Percentiles rank a stretch among this genome's conserved stretches.
These are phyloP conservation scores for Florisuga fusca DNA, from an alignment of 2,797 vertebrate genomes.

Conservation along the genomic window DNA sequence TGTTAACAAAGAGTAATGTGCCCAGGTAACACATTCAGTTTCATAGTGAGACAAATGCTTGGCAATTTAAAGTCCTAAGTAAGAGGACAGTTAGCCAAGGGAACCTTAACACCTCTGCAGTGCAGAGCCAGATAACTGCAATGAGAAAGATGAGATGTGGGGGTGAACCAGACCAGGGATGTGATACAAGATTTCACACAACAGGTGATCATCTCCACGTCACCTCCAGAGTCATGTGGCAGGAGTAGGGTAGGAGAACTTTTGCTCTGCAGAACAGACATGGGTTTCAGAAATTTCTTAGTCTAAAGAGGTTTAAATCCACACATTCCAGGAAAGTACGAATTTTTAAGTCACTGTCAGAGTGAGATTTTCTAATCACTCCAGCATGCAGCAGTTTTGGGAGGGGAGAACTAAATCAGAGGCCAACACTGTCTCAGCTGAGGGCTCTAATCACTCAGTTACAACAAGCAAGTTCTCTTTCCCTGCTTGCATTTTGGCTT, in stretches of 20 bases:
- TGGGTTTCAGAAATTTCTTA: not conserved
- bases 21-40: not conserved
- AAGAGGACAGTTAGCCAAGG: not conserved
- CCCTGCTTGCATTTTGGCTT: slow-evolving; percentile 15
- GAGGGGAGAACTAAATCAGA: not conserved
- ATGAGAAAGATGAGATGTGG: not conserved
- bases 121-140: not conserved
- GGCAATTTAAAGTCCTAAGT: not conserved
- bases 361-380: not conserved
- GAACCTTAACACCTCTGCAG: not conserved
- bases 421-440: not conserved
- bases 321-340: not conserved
- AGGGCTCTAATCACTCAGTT: not conserved
- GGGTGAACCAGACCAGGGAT: not conserved
- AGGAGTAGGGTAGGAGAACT: not conserved
- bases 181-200: not conserved
- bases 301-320: not conserved
- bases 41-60: not conserved
- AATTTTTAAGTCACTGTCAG: not conserved
- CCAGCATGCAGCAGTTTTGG: not conserved
- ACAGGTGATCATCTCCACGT: not conserved
- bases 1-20: not conserved
- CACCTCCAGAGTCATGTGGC: not conserved
- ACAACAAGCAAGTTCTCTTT: slow-evolving; percentile 24
- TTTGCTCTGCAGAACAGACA: not conserved